Conservation (phyloP, 2,797 vertebrate species). For the Lepus oiostolus region DNA sequence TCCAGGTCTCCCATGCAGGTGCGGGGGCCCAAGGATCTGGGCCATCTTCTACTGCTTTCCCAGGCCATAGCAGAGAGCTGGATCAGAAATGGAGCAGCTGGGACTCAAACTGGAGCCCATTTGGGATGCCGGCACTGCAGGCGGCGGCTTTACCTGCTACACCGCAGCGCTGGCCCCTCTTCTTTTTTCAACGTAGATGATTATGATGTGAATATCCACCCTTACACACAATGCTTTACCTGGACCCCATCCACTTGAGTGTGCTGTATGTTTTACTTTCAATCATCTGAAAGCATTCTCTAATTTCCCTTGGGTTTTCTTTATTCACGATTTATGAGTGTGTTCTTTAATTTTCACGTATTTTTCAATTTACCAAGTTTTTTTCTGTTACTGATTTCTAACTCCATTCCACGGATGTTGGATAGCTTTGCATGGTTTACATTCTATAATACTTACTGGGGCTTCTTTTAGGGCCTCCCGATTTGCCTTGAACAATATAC, state of each 20-base stretch:
- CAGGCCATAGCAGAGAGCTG: no score
- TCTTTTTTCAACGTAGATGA: background rate
- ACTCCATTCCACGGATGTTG: background rate
- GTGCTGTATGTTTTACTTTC: background rate
- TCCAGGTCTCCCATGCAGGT: no score
- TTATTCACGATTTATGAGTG: background rate
- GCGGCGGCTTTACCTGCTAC: no score
- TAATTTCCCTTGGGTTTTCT: background rate
- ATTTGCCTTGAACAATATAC: background rate
- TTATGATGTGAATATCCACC: background rate
- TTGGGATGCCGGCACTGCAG: no score
- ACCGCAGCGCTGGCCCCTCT: no score
- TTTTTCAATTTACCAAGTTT: background rate
- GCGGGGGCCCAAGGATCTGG: no score
- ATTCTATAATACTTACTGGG: no score
- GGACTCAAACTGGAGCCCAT: no score
- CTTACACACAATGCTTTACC: background rate
- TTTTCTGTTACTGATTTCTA: background rate
- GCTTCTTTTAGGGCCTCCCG: background rate
- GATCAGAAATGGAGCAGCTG: no score
- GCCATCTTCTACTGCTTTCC: no score
- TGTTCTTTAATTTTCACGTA: background rate
- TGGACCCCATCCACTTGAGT: background rate
- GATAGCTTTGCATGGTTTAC: background rate
- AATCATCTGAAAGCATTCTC: background rate